A percentile compares a stretch with the other conserved stretches of the same genome.
These are phyloP conservation scores for Fukomys damarensis DNA, from an alignment of 2,113 vertebrate genomes.

Conservation along the genomic window DNA sequence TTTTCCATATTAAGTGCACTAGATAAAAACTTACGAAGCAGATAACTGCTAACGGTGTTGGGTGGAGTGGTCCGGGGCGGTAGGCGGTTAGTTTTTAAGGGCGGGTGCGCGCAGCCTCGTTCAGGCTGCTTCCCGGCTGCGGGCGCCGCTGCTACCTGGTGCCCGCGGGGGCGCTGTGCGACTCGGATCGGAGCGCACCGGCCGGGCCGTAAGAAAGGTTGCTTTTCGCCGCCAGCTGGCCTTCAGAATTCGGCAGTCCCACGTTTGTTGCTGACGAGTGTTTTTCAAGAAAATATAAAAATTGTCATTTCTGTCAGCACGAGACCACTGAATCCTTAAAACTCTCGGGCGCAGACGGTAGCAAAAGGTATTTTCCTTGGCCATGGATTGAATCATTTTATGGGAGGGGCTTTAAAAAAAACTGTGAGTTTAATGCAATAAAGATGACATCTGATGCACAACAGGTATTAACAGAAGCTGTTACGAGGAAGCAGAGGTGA, in stretches of 20 bases:
- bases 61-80: neutral
- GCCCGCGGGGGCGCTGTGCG: slow-evolving; percentile 79
- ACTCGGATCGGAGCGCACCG: slow-evolving; percentile 61
- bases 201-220: slow-evolving; percentile 65
- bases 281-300: slow-evolving; percentile 34
- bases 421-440: neutral
- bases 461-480: neutral
- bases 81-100: neutral
- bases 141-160: slow-evolving; percentile 55
- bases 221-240: slow-evolving; percentile 44
- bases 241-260: slow-evolving; percentile 40
- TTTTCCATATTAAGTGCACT: neutral
- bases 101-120: too few relatives aligned
- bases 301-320: neutral
- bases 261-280: neutral
- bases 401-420: slow-evolving; percentile 16
- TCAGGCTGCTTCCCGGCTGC: slow-evolving; percentile 46
- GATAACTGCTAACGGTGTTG: neutral
- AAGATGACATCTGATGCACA: neutral
- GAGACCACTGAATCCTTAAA: slow-evolving; percentile 55
- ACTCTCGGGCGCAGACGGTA: neutral
- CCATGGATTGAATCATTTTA: slow-evolving; percentile 26
- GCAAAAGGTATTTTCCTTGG: slow-evolving; percentile 55
- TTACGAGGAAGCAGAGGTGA: too few relatives aligned
- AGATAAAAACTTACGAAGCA: neutral